Conservation (phyloP, 30 jellyfish, hydroid and myxozoan species). For the Catostylus mosaicus region DNA sequence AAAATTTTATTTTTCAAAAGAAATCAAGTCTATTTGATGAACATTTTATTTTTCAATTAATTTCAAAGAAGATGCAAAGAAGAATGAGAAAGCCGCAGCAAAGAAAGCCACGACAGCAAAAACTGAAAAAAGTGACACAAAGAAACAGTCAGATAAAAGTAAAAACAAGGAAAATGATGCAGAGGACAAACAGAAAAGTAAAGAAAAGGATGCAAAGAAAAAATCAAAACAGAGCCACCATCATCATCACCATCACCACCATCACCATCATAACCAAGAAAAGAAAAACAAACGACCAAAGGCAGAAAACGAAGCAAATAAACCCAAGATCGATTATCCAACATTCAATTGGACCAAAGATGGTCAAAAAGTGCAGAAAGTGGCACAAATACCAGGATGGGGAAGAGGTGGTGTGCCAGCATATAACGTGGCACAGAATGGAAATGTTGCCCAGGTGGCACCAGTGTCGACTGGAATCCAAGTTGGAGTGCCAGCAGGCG, state of each 20-base stretch:
- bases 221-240: constrained; percentile 42
- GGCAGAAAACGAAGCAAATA: constrained; percentile 46
- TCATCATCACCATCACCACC: constrained; percentile 86
- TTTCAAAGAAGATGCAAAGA: too few species aligned
- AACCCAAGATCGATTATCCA: constrained; percentile 65
- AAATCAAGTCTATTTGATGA: too few species aligned
- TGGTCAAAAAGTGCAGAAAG: constrained; percentile 39
- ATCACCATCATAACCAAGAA: constrained; percentile 57
- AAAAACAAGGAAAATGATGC: background rate
- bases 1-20: too few species aligned
- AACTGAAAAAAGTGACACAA: background rate
- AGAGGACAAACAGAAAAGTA: background rate
- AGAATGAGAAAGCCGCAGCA: constrained; percentile 14
- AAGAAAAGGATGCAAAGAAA: constrained; percentile 17
- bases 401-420: constrained; percentile 3
- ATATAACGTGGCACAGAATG: constrained; percentile 1
- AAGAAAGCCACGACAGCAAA: background rate
- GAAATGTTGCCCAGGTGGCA: constrained; percentile 5
- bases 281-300: constrained; percentile 50
- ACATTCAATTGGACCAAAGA: constrained; percentile 65
- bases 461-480: background rate
- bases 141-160: background rate
- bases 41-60: too few species aligned
- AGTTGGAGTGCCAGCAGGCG: constrained; percentile 3
- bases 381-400: constrained; percentile 71